Evolutionary conservation across 2,888 invertebrate genomes (phyloP).

Genomic region (Leucoptera coffeella): DNA sequence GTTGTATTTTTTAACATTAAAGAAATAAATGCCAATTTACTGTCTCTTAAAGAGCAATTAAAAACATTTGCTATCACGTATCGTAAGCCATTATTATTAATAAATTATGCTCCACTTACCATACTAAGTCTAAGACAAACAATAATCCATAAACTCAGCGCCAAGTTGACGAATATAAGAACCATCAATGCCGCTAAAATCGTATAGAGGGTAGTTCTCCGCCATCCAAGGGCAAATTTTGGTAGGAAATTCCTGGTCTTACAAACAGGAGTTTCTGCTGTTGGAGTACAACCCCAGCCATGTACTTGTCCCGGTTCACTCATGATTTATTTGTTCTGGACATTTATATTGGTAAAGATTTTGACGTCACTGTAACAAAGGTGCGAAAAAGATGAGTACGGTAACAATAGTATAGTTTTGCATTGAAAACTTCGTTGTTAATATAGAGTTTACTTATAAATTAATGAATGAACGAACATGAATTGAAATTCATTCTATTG

Average conservation of each 20-base stretch:
- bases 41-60: too few species aligned
- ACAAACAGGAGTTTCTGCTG: slow-evolving; percentile 22
- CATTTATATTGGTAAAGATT: too few species aligned
- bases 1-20: too few species aligned
- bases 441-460: too few species aligned
- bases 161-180: slow-evolving; percentile 86
- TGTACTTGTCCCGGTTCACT: slow-evolving; percentile 20
- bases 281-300: slow-evolving; percentile 42
- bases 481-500: too few species aligned
- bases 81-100: too few species aligned
- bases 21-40: not conserved
- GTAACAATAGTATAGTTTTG: too few species aligned
- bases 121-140: slow-evolving; percentile 89
- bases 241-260: slow-evolving; percentile 17
- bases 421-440: too few species aligned
- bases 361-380: too few species aligned
- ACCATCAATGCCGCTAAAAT: slow-evolving; percentile 79
- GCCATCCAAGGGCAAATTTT: slow-evolving; percentile 64
- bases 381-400: too few species aligned
- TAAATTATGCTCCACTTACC: slow-evolving; percentile 53
- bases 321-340: slow-evolving; percentile 16
- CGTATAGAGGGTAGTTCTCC: slow-evolving; percentile 85
- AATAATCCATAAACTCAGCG: slow-evolving; percentile 94
- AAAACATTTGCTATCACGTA: not conserved
- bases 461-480: too few species aligned